Base-by-base conservation (phyloP, 2,797 vertebrate genomes). In the Chromis chromis region DNA sequence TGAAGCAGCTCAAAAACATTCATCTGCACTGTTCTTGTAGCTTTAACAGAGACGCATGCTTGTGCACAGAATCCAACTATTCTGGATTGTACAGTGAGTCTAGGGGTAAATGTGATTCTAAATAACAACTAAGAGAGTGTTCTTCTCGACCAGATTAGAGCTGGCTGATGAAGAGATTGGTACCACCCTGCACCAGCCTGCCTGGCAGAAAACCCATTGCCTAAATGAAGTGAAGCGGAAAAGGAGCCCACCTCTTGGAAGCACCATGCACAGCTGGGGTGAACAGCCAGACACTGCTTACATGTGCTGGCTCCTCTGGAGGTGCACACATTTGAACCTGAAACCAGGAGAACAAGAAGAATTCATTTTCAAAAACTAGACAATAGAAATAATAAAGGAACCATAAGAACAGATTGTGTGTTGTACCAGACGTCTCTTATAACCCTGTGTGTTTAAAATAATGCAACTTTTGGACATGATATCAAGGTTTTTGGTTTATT, bases 191-290 rank as follows among this genome's bases (percentile, higher is more conserved):
- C 40, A 60, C 39, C 61, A 48, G 66, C n/a, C n/a, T 40, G 17
- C 33, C 56, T 4, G 36, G 28, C 13, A 40, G 24, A 79, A 56
- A 63, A 13, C 44, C 62, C 17, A 39, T 36, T 78, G 55, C 46
- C 27, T 66, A 4, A 61, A 70, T 58, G 52, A 80, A 81, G 52
- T 56, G 59, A 68, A 74, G 65, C 54, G 65, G 66, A 84, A 80
- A 74, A 67, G 48, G 4, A 70, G 71, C 96, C 92, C 91, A 98
- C 98, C 97, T 97, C 93, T 53, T 96, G 94, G 3, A 95, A 94
- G 86, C 98, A 99, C 98, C 98, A 99, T 0, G 96, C 96, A 21
- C 98, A 99, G 81, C 91, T 91, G 1, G 96, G 96, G 88, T 96
- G 96, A 40, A 97, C 96, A 1, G 96, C 96, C 87, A 99, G 95